Conservation (phyloP, 2,888 invertebrate species). For the Mellilla xanthometata region DNA sequence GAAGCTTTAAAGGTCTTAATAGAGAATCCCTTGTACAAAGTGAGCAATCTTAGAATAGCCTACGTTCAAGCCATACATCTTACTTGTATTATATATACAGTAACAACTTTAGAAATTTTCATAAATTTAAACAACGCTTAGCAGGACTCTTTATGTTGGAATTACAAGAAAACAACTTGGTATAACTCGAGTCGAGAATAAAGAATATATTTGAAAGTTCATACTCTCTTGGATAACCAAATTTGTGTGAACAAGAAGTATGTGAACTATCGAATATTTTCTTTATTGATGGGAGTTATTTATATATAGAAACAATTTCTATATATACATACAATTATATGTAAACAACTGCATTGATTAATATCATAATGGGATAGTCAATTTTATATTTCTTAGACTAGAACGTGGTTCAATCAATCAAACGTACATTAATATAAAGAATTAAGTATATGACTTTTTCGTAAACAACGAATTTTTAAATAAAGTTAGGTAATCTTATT, state of each 20-base stretch:
- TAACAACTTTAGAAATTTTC: conserved; percentile 59
- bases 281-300: too few relatives aligned
- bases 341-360: too few relatives aligned
- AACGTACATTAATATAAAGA: conserved; percentile 25
- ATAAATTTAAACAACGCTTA: conserved; percentile 31
- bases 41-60: conserved; percentile 77
- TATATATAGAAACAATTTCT: too few relatives aligned
- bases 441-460: conserved; percentile 40
- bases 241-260: too few relatives aligned
- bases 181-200: too few relatives aligned
- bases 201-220: not conserved
- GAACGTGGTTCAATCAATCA: conserved; percentile 12
- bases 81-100: conserved; percentile 68
- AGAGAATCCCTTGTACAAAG: conserved; percentile 78
- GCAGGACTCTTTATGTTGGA: conserved; percentile 6
- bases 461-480: conserved; percentile 29
- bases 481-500: too few relatives aligned
- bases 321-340: too few relatives aligned
- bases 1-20: conserved; percentile 77
- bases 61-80: conserved; percentile 75
- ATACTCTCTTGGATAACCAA: too few relatives aligned
- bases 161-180: conserved; percentile 9
- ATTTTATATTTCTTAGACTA: too few relatives aligned
- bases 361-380: too few relatives aligned
- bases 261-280: too few relatives aligned